phyloP scores from a whole-genome alignment of 2,797 vertebrate species.

The Enteromius thamalakanensis region DNA sequence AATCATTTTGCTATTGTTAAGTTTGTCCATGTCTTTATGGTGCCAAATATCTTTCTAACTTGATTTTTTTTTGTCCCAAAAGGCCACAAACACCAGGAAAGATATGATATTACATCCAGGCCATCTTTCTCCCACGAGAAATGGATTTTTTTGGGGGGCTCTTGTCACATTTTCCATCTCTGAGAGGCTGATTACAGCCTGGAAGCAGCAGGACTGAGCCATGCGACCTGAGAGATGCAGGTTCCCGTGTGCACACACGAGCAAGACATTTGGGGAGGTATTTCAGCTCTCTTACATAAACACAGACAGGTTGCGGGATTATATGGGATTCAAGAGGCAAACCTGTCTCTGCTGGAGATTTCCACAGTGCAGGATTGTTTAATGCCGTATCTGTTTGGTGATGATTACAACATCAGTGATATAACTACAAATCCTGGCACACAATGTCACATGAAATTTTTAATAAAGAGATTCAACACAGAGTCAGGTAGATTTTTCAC shows the following conservation, averaged over 20 bases:
- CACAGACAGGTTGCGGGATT: slow-evolving; percentile 52
- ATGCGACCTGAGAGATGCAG: slow-evolving; percentile 24
- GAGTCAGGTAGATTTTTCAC: slow-evolving; percentile 18
- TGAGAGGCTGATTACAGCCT: background rate
- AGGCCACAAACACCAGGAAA: slow-evolving; percentile 22
- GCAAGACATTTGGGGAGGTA: slow-evolving; percentile 37
- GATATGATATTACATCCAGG: slow-evolving; percentile 12
- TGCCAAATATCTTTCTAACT: slow-evolving; percentile 13
- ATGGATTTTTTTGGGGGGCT: background rate
- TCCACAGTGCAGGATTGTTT: slow-evolving; percentile 40
- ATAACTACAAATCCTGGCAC: slow-evolving; percentile 48
- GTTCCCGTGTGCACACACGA: slow-evolving; percentile 20
- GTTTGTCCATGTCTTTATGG: slow-evolving; percentile 6
- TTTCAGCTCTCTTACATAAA: slow-evolving; percentile 55
- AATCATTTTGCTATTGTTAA: background rate
- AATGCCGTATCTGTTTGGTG: slow-evolving; percentile 46
- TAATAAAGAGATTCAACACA: slow-evolving; percentile 37
- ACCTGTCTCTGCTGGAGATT: slow-evolving; percentile 49
- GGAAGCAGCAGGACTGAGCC: slow-evolving; percentile 1
- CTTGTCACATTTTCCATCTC: slow-evolving; percentile 30
- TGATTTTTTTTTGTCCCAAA: background rate
- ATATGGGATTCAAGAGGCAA: slow-evolving; percentile 52
- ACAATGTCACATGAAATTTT: slow-evolving; percentile 34
- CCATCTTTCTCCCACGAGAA: background rate
- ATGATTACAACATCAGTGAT: slow-evolving; percentile 52